These are phyloP conservation scores for Drosophila birchii DNA, from an alignment of 2,888 invertebrate genomes.

Conservation along the genomic window DNA sequence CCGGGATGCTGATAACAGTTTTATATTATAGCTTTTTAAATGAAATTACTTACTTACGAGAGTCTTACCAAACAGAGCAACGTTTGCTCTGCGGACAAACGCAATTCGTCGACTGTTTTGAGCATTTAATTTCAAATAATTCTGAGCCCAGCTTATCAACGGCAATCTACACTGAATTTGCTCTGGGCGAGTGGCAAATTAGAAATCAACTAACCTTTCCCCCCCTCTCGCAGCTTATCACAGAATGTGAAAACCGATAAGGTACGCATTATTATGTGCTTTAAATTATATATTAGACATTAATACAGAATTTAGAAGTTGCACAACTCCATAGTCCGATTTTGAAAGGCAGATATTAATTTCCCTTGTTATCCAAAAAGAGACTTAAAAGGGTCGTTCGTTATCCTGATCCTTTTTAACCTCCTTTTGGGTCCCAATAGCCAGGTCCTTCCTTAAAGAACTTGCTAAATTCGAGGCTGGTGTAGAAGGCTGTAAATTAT, in stretches of 20 bases:
- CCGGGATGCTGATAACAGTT: slow-evolving; percentile 1
- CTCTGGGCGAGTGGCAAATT: background rate
- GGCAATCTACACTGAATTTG: background rate
- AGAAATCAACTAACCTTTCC: background rate
- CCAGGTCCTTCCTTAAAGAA: no score
- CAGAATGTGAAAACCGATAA: background rate
- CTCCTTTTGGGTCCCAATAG: no score
- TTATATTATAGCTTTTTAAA: background rate
- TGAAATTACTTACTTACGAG: no score
- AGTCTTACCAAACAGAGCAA: no score
- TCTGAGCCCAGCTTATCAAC: background rate
- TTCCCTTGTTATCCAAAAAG: no score
- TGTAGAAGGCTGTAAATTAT: no score
- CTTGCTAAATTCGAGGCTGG: no score
- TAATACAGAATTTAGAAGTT: background rate
- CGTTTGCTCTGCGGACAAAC: background rate
- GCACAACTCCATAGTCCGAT: no score
- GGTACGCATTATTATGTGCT: background rate
- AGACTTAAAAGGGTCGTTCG: no score
- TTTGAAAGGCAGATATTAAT: no score
- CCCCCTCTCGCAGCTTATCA: background rate
- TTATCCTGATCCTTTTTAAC: no score
- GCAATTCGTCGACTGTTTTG: background rate
- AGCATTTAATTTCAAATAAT: background rate
- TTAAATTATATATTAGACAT: background rate